Conservation (phyloP, 2,888 invertebrate species). For the Gymnocheta viridis region DNA sequence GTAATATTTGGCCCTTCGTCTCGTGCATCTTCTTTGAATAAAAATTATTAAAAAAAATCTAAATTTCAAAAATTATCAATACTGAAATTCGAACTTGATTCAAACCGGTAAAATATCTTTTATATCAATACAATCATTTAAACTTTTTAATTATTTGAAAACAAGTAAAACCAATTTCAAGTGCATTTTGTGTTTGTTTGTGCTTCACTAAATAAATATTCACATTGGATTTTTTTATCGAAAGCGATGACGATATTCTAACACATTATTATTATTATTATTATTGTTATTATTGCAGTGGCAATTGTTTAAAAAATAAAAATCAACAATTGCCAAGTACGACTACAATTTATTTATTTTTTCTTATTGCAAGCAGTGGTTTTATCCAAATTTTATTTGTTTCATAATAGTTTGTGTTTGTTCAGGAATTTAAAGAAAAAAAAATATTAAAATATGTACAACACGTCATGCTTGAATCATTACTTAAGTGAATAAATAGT, state of each 20-base stretch:
- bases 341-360: not conserved
- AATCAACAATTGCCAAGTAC: not conserved
- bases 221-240: not conserved
- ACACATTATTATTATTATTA: not conserved
- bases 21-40: no score
- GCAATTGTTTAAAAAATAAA: not conserved
- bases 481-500: slow-evolving; percentile 34
- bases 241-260: slow-evolving; percentile 22
- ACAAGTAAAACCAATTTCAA: no score
- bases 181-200: no score
- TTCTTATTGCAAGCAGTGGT: not conserved
- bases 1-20: no score
- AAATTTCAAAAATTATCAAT: no score
- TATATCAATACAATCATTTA: no score
- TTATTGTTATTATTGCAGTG: not conserved
- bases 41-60: no score
- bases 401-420: not conserved
- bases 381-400: not conserved
- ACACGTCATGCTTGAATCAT: slow-evolving; percentile 33
- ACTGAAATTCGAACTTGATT: no score
- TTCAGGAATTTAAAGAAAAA: not conserved
- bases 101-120: no score
- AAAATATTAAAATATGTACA: not conserved
- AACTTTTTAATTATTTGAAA: no score
- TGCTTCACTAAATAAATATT: not conserved